Evolutionary conservation across 2,113 vertebrate genomes (phyloP), one percentile per base, ranked within the genome.

Genomic region (Henicopernis longicauda): DNA sequence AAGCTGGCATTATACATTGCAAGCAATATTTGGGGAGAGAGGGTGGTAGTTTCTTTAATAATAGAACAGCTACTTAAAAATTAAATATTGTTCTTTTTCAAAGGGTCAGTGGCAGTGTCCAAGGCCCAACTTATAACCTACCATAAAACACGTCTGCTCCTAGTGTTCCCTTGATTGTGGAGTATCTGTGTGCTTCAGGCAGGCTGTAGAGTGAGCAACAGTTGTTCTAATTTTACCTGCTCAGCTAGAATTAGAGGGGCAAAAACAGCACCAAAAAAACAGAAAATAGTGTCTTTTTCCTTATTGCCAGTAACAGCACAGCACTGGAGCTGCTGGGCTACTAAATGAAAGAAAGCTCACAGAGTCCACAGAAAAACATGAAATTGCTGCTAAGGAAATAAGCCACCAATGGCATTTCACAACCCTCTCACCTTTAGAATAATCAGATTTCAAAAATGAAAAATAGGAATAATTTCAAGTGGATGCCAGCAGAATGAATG

Each of bases 61-160:
- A 93, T 67, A 92, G 52, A 96, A 50, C 26, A 40, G 45, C 40
- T 47, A 71, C 47, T 93, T 87, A 77, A 95, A 94, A 95, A 82
- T 73, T 92, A 92, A 95, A 82, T 69, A 67, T 13, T 66, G 9
- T 44, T 78, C 69, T 82, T 86, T 32, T 93, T 93, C 6, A 17
- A 82, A 88, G 71, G 31, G 42, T 82, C 90, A 78, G n/a, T 29
- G 20, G 29, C 40, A 77, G 36, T 61, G 86, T 94, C 62, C 38
- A 86, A 90, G 66, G 55, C 31, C 5, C 23, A 77, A 27, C 27
- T 58, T 89, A 71, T 11, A 66, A 62, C 13, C 22, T 49, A 55
- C 19, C 42, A 67, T n/a, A 85, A 83, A 82, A 50, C 52, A 69
- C 3, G 7, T 19, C 13, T 16, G 13, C 21, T 85, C 5, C 45